Base-by-base conservation (phyloP, 2,888 invertebrate genomes). In the Lithophane leautieri region DNA sequence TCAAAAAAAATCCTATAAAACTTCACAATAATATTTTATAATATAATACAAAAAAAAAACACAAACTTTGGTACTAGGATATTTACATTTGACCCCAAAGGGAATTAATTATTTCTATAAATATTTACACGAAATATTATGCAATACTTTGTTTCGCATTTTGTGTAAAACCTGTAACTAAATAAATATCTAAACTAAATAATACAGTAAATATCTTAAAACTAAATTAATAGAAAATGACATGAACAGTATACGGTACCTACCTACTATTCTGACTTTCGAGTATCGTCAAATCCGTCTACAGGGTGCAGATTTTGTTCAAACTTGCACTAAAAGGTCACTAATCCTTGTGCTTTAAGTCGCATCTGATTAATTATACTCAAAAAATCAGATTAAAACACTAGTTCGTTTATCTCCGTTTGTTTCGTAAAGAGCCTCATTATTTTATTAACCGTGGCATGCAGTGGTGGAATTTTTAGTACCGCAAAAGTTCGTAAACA, bases 21-120 rank as follows among this genome's bases (percentile, higher is more conserved):
- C 84, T 86, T 84, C 89, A 89, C 86, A 84, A 89, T 90, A 90
- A 84, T 86, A 86, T 82, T 73, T 75, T 76, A 82, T 86, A 86
- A 81, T n/a, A n/a, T n/a, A n/a, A n/a, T 76, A 86, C 70, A 83
- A 79, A 82, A 86, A 81, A 50, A 86, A 88, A 83, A 89, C 54
- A 82, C 79, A 76, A 92, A 90, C 94, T 94, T 94, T 94, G 94
- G 94, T 92, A 89, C 89, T 91, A 89, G 76, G 85, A 88, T 90
- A 90, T 86, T 86, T 85, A 85, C 92, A 93, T 89, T 83, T 89
- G 89, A 87, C 68, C 82, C 82, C 79, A 84, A 82, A 80, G 84
- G 76, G 84, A 78, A 79, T 72, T 73, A 75, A 79, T 72, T 73
- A 58, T 66, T 52, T 65, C 66, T 79, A 84, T 25, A 58, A 63